phyloP scores from a whole-genome alignment of 1,140 invertebrate species.

The Brachionus rotundiformis region DNA sequence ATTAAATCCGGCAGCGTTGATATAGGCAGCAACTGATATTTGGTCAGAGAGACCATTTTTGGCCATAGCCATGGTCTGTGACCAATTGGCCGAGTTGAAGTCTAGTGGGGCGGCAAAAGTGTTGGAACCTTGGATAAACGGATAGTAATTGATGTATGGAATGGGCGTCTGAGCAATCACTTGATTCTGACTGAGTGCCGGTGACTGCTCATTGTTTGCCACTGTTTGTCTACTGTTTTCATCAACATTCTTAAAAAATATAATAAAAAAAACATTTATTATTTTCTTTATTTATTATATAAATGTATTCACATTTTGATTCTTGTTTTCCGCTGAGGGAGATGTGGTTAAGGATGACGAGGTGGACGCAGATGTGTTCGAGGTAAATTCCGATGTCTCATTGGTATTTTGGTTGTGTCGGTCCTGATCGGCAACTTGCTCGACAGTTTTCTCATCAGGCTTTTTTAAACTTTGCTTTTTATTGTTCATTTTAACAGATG shows the following conservation, averaged over 20 bases:
- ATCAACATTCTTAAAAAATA: constrained; percentile 23
- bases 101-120: not conserved
- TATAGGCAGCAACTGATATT: constrained; percentile 35
- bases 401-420: not conserved
- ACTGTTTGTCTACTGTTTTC: not conserved
- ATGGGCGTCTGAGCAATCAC: not conserved
- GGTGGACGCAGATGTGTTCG: constrained; percentile 8
- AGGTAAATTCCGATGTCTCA: constrained; percentile 8
- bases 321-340: not conserved
- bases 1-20: not conserved
- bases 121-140: not conserved
- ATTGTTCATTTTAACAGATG: constrained; percentile 9
- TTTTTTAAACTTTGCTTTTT: not conserved
- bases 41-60: constrained; percentile 30
- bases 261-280: not conserved
- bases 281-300: not conserved
- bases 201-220: not conserved
- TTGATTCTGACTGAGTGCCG: constrained; percentile 32
- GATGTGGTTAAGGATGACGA: constrained; percentile 33
- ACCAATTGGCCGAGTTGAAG: constrained; percentile 33
- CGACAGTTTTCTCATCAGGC: not conserved
- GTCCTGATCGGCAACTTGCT: not conserved
- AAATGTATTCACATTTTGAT: not conserved
- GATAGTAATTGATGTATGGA: constrained; percentile 34
- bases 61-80: constrained; percentile 40